Evolutionary conservation across 2,113 vertebrate genomes (phyloP).

Genomic region (Panthera tigris): DNA sequence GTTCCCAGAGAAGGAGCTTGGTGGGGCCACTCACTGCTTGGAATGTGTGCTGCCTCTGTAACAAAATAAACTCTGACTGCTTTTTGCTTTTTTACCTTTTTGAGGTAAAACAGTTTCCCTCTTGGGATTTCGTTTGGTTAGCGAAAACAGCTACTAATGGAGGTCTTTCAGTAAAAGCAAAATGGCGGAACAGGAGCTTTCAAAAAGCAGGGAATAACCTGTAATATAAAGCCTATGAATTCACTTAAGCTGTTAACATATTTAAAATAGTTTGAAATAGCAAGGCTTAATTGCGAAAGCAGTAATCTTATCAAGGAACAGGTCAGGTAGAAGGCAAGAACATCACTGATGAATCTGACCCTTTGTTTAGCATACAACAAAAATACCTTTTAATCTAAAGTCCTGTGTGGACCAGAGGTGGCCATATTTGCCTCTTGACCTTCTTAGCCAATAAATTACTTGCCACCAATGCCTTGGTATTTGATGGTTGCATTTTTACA

Average conservation of each 20-base stretch:
- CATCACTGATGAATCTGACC: neutral
- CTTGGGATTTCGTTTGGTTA: neutral
- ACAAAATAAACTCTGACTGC: neutral
- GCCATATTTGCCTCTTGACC: neutral
- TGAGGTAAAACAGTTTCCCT: neutral
- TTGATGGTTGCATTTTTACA: neutral
- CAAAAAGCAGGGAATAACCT: neutral
- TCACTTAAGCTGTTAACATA: neutral
- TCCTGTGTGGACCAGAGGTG: neutral
- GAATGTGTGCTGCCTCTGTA: neutral
- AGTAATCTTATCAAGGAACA: neutral
- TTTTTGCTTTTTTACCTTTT: neutral
- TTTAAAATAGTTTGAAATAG: neutral
- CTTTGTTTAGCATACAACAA: neutral
- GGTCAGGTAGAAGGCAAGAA: neutral
- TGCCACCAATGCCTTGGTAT: neutral
- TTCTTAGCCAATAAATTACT: neutral
- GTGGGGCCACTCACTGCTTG: neutral
- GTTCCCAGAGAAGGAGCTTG: neutral
- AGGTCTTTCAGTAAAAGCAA: neutral
- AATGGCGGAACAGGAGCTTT: neutral
- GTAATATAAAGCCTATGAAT: neutral
- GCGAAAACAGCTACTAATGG: neutral
- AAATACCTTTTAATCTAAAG: neutral
- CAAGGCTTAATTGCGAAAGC: neutral